These are phyloP conservation scores for Salticus scenicus DNA, from an alignment of 2,888 invertebrate species.

Conservation along the genomic window DNA sequence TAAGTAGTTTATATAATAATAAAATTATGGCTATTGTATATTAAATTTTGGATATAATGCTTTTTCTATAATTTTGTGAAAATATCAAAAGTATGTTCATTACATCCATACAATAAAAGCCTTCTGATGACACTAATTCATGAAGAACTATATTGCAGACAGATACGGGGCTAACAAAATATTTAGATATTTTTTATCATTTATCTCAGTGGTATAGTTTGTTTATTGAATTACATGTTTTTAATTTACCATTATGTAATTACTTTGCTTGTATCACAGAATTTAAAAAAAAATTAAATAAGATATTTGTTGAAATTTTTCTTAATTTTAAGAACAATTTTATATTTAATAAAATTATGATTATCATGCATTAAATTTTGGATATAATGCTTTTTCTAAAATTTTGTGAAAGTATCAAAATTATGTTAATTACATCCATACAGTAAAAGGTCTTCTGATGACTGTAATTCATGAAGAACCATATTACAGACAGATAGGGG, in stretches of 20 bases:
- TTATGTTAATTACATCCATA: constrained; percentile 34
- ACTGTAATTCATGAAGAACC: constrained; percentile 42
- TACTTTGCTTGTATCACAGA: too few species aligned
- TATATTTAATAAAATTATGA: too few species aligned
- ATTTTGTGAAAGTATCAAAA: neutral
- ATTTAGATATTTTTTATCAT: too few species aligned
- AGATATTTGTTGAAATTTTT: too few species aligned
- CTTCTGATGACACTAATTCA: constrained; percentile 54
- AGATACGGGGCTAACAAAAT: constrained; percentile 53
- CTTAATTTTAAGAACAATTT: too few species aligned
- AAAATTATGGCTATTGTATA: too few species aligned
- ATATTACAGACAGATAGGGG: constrained; percentile 58
- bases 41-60: neutral
- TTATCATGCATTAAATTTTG: too few species aligned
- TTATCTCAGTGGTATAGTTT: too few species aligned
- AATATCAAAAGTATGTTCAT: neutral
- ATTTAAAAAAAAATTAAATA: too few species aligned
- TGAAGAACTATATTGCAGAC: constrained; percentile 47
- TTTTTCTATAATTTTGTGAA: neutral
- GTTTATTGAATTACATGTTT: too few species aligned
- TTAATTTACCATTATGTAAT: too few species aligned
- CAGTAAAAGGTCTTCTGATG: constrained; percentile 48
- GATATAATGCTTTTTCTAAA: neutral
- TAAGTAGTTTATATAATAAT: too few species aligned
- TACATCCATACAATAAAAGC: constrained; percentile 43